Conservation (phyloP, 2,888 invertebrate genomes). For the Epinotia ramella region DNA sequence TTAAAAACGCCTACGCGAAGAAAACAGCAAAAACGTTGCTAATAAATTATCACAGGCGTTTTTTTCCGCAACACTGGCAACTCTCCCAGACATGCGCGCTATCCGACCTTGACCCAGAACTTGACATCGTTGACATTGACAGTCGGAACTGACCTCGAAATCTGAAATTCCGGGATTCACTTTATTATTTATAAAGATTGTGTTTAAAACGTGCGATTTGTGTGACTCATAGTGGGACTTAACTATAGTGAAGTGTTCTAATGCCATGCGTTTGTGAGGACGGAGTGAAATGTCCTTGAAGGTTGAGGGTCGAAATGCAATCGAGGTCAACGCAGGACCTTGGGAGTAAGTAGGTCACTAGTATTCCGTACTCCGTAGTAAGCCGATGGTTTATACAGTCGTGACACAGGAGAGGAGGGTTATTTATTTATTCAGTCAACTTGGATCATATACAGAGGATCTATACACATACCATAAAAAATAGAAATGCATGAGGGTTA, state of each 20-base stretch:
- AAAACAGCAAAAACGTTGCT: constrained; percentile 34
- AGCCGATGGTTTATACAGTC: neutral
- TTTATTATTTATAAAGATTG: constrained; percentile 1
- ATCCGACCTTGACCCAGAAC: constrained; percentile 69
- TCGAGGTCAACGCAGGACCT: constrained; percentile 29
- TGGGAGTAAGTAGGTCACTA: constrained; percentile 12
- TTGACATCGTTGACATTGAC: constrained; percentile 67
- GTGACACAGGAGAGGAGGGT: too few species aligned
- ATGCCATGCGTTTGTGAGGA: neutral
- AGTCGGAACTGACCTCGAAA: constrained; percentile 56
- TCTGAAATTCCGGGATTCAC: constrained; percentile 32
- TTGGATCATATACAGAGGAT: too few species aligned
- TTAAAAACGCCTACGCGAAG: constrained; percentile 9
- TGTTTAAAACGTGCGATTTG: neutral
- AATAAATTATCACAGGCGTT: constrained; percentile 45
- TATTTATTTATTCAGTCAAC: too few species aligned
- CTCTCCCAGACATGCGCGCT: constrained; percentile 60
- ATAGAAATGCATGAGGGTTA: too few species aligned
- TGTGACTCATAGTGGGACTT: neutral
- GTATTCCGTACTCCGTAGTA: neutral
- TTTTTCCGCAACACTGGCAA: constrained; percentile 39
- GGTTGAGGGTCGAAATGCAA: neutral
- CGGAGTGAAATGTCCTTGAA: neutral
- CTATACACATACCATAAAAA: too few species aligned
- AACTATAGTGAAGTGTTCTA: neutral